Evolutionary conservation across 1,140 invertebrate genomes (phyloP).

Genomic region (Gyrodactylus salaris): DNA sequence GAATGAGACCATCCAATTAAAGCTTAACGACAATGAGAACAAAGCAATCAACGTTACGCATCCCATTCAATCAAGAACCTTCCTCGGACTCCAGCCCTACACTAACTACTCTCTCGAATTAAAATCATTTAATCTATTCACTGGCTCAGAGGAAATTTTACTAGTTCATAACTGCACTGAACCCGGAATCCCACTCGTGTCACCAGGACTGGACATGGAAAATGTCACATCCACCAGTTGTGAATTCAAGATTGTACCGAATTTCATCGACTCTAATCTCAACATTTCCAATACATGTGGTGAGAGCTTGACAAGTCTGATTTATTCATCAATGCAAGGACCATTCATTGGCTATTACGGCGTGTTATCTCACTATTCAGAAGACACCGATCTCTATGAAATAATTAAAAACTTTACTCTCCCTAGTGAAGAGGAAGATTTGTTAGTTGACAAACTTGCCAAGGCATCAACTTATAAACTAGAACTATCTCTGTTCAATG

Average conservation of each 20-base stretch:
- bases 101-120: neutral
- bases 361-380: neutral
- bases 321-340: neutral
- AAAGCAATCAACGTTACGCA: neutral
- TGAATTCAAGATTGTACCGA: neutral
- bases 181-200: neutral
- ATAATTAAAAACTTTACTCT: neutral
- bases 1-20: neutral
- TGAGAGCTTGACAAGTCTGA: neutral
- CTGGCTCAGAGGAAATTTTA: no score
- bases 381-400: neutral
- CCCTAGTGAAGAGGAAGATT: neutral
- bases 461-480: neutral
- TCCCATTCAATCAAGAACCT: neutral
- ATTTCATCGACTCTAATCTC: neutral
- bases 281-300: neutral
- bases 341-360: neutral
- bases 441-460: neutral
- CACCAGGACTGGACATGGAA: neutral
- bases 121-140: neutral
- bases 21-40: neutral
- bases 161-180: neutral
- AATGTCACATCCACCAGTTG: neutral
- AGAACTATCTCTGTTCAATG: neutral
- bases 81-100: neutral